Evolutionary conservation across 2,888 invertebrate species (phyloP), one percentile per base, ranked within the genome.

Genomic region (Philaethria dido): DNA sequence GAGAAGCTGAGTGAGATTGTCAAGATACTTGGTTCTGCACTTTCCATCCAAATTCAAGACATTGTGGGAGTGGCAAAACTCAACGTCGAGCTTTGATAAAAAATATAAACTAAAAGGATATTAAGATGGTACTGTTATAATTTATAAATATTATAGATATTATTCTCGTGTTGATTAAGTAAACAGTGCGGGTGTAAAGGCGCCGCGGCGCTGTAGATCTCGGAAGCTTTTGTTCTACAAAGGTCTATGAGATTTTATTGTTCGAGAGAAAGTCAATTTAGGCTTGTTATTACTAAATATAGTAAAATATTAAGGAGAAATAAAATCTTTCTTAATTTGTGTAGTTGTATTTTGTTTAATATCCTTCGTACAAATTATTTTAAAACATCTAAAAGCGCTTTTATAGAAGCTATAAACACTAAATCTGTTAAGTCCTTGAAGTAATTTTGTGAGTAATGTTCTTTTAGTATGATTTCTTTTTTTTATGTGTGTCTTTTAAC

Each of bases 221-320:
- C 54, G 14, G 33, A 42, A 33, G 18, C 59, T 45, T 68, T 68
- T 64, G 62, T 62, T 36, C 29, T 36, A 18, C 36, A 36, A 59
- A 29, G 52, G 47, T 62, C 29, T 61, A 55, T 44, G 48, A 52
- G 57, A 44, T 68, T 64, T 64, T 68, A 63, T 63, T 63, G 59
- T 67, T 48, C 16, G 33, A 8, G 52, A 50, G 52, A 22, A 64
- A 50, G 45, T 52, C 44, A 60, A 52, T 55, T 60, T 60, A 18
- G 20, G 16, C 29, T 14, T 22, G 14, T 45, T 45, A 16, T 14
- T 44, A 29, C 13, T 11, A n/a, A n/a, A 0, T 22, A 22, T 11
- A 22, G n/a, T 39, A 57, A 2, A n/a, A 22, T 42, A 16, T 57
- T n/a, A 20, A 9, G 6, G 16, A 59, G 16, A 14, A 0, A 11